Conservation (phyloP, 1,140 invertebrate species). For the Triops longicaudatus region DNA sequence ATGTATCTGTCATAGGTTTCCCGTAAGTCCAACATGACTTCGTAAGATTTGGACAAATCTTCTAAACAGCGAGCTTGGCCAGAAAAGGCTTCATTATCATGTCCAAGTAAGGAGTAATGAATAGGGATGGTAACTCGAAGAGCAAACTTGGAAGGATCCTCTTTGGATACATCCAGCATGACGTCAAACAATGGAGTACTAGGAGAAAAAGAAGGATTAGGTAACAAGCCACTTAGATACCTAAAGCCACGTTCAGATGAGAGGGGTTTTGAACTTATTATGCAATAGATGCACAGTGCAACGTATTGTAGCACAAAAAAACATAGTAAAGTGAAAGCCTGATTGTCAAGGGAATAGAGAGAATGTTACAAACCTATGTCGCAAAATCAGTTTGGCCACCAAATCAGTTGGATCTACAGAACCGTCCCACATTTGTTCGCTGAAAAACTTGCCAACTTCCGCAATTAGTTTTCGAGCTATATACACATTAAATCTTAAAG, state of each 20-base stretch:
- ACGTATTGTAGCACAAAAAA: too few species aligned
- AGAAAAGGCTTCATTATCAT: not conserved
- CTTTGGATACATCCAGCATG: not conserved
- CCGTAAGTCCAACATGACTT: not conserved
- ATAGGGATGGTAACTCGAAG: not conserved
- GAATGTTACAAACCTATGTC: not conserved
- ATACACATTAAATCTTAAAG: too few species aligned
- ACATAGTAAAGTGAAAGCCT: too few species aligned
- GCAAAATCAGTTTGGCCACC: not conserved
- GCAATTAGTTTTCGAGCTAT: not conserved
- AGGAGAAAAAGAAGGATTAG: not conserved
- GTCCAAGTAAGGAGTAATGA: not conserved
- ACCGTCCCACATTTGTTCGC: not conserved
- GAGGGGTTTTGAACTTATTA: too few species aligned
- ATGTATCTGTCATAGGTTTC: not conserved
- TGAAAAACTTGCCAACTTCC: not conserved
- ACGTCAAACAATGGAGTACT: slow-evolving; percentile 1
- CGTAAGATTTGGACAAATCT: not conserved
- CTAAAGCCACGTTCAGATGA: too few species aligned
- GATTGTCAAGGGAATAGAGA: not conserved
- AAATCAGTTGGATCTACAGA: not conserved
- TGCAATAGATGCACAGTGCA: too few species aligned
- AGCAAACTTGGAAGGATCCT: not conserved
- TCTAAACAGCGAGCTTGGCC: not conserved
- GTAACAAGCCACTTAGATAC: not conserved